Base-by-base conservation (phyloP, 2,113 vertebrate species). In the Psittacula cyanocephala region DNA sequence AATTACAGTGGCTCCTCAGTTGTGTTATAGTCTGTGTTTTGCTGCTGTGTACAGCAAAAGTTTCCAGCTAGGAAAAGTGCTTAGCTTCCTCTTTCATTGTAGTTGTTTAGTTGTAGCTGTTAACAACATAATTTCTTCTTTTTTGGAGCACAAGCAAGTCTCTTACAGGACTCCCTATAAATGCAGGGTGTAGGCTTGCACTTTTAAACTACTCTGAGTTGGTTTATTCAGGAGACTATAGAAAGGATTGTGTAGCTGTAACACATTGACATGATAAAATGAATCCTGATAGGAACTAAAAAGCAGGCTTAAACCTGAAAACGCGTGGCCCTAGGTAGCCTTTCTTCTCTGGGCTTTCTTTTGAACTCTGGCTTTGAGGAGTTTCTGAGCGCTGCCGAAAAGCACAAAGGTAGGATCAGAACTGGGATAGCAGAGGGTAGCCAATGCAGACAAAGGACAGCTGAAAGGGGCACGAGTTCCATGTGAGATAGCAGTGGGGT, bases 1-100 rank as follows among this genome's bases (percentile, higher is more conserved):
- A 80, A 94, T 96, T 76, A 88, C 49, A 78, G 31, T 69, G 82
- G 75, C 96, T 97, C 92, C 93, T 94, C 96, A 87, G 85, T 82
- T 91, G 84, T 86, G 76, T 69, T 90, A 60, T 44, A 91, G 67
- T 29, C 94, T 65, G 27, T 92, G 75, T 92, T 97, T 93, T 93
- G 81, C 53, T 96, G 60, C 76, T 79, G 39, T 83, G 27, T 81
- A 93, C 33, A 88, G 86, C 18, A 82, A 46, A 95, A 91, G 47
- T 93, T 95, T 94, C 88, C 85, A 78, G 17, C 67, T 69, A 96
- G 55, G 52, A 81, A 62, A 94, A 85, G 55, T 67, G 37, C 28
- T 93, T 84, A 84, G 13, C 46, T 28, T 93, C 28, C 41, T 93
- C 50, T 88, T 92, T 94, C 25, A 65, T 57, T 87, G 84, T 39